Evolutionary conservation across 2,113 vertebrate genomes (phyloP), one percentile per base, ranked within the genome.

Genomic region (Cryptomyrus ogoouensis): DNA sequence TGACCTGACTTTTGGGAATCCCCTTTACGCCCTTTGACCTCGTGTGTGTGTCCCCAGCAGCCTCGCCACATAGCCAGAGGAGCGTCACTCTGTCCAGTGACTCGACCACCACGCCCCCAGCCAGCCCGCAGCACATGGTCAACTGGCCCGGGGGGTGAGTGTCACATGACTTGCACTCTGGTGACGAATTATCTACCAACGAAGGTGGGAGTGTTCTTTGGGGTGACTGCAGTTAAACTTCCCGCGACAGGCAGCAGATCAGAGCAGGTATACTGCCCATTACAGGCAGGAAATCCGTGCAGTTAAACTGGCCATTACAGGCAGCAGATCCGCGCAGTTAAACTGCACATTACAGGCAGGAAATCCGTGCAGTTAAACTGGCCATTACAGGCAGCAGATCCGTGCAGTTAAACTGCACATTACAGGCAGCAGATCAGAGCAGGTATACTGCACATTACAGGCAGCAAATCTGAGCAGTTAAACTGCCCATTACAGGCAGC

Each of bases 51-150:
- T 89, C 93, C 88, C 9, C 93, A 99, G 98, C 97, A 94, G 98
- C 98, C 91, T 99, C 98, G 95, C 98, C 98, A 95, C 98, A 97
- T 95, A 98, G 97, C 96, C 98, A 98, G 97, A 97, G 98, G 96
- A 99, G 98, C 93, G 97, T 97, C 90, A 98, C 97, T 0, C 98
- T 98, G 0, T 98, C 97, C 0, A 97, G 97, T 88, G 98, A 99
- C 92, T 95, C 96, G 0, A 96, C 97, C 94, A 96, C 97, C 90
- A 98, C 97, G 0, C 98, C 98, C 0, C 98, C 98, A 0, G 97
- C 97, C 95, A 99, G 98, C 88, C 98, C 98, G 90, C 98, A 99
- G 94, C 98, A 98, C 95, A 96, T 98, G 91, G 96, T 98, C 90
- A 95, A 96, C 49, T 99, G 98, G 98, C 97, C 98, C 95, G 97